A percentile compares a stretch with the other conserved stretches of the same genome.
Evolutionary conservation across 2,888 invertebrate genomes (phyloP).

Genomic region (Rhorus exstirpatorius): DNA sequence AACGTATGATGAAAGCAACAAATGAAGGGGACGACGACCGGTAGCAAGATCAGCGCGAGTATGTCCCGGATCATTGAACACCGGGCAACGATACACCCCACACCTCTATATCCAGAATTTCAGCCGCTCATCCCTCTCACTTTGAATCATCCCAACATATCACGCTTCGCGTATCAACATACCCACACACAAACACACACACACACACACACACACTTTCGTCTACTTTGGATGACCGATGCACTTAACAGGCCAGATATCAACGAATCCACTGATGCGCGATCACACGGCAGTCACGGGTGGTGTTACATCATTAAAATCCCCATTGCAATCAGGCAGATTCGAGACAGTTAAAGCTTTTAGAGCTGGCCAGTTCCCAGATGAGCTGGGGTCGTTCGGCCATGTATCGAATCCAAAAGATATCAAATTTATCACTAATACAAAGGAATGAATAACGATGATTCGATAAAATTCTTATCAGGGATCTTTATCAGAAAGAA

Average conservation of each 20-base stretch:
- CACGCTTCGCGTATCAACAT: slow-evolving; percentile 77
- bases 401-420: too few relatives aligned
- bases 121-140: slow-evolving; percentile 9
- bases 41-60: slow-evolving; percentile 27
- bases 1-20: slow-evolving; percentile 50
- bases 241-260: slow-evolving; percentile 11
- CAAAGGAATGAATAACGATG: too few relatives aligned
- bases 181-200: too few relatives aligned
- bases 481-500: too few relatives aligned
- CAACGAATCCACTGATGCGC: not conserved
- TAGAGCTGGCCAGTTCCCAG: too few relatives aligned
- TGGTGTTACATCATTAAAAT: slow-evolving; percentile 51
- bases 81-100: slow-evolving; percentile 38
- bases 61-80: slow-evolving; percentile 42
- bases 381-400: too few relatives aligned
- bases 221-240: too few relatives aligned
- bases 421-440: too few relatives aligned
- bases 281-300: too few relatives aligned
- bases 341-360: not conserved
- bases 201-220: slow-evolving; percentile 19
- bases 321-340: slow-evolving; percentile 29
- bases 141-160: not conserved
- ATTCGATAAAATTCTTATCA: too few relatives aligned
- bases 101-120: slow-evolving; percentile 1
- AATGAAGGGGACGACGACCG: slow-evolving; percentile 29